Conservation (phyloP, 2,113 vertebrate genomes). For the Xenopus borealis region DNA sequence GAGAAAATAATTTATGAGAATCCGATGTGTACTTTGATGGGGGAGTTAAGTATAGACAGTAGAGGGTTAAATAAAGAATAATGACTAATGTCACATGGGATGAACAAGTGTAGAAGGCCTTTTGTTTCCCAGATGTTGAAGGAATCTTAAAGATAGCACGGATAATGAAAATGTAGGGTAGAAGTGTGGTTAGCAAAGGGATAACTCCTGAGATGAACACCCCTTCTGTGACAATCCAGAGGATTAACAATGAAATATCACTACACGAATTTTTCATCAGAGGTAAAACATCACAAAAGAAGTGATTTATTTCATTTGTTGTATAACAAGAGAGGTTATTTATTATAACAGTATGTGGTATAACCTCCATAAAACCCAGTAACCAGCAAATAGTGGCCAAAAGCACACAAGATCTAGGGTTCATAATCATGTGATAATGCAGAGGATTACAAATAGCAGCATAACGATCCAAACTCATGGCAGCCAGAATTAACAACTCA, state of each 20-base stretch:
- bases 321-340: constrained; percentile 26
- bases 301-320: constrained; percentile 32
- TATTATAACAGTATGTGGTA: constrained; percentile 44
- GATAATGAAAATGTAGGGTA: not conserved
- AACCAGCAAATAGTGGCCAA: constrained; percentile 49
- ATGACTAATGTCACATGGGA: constrained; percentile 32
- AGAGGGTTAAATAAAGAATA: constrained; percentile 33
- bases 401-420: constrained; percentile 27
- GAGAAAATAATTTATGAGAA: constrained; percentile 36
- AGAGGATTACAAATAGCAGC: constrained; percentile 14
- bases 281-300: constrained; percentile 39
- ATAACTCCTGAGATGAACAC: constrained; percentile 21
- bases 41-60: constrained; percentile 20
- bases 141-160: constrained; percentile 11
- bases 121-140: constrained; percentile 10
- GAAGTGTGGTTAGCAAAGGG: constrained; percentile 20
- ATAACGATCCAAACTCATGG: constrained; percentile 24
- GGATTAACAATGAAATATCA: constrained; percentile 14
- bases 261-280: constrained; percentile 36
- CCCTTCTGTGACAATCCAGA: constrained; percentile 16
- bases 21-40: constrained; percentile 1
- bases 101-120: constrained; percentile 33
- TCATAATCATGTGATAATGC: constrained; percentile 29
- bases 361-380: constrained; percentile 52
- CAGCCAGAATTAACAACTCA: constrained; percentile 8